A percentile compares a stretch with the other conserved stretches of the same genome.
Conservation (phyloP, 2,113 vertebrate genomes). For the Xiphias gladius region DNA sequence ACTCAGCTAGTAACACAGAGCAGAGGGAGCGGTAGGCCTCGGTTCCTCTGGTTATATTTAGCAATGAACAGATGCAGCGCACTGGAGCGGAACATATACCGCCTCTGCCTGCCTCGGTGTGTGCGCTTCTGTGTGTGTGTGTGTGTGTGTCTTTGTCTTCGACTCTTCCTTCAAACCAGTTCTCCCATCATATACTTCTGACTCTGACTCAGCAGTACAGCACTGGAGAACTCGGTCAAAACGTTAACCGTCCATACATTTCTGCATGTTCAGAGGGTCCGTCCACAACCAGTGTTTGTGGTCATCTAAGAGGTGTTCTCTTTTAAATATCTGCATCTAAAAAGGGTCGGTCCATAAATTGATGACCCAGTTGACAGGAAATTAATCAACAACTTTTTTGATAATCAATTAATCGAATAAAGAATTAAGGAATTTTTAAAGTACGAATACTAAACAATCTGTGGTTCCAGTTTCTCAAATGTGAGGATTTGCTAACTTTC, state of each 20-base stretch:
- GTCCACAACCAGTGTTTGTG: not conserved
- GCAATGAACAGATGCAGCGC: slow-evolving; percentile 79
- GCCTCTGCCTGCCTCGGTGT: slow-evolving; percentile 67
- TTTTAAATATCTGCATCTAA: not conserved
- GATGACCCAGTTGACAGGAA: not conserved
- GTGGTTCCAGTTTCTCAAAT: no score
- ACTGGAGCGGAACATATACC: slow-evolving; percentile 76
- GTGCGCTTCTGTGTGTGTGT: slow-evolving; percentile 32
- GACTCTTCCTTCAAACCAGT: slow-evolving; percentile 66
- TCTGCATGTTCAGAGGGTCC: not conserved
- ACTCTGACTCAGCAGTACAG: slow-evolving; percentile 77
- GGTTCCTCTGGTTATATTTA: slow-evolving; percentile 80
- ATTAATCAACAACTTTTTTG: not conserved
- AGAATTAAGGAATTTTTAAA: not conserved
- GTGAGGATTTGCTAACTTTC: no score
- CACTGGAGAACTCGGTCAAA: slow-evolving; percentile 68
- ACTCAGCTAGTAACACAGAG: slow-evolving; percentile 64
- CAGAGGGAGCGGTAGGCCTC: slow-evolving; percentile 63
- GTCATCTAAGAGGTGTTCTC: not conserved
- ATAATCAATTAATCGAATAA: not conserved
- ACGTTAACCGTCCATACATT: slow-evolving; percentile 25
- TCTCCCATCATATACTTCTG: slow-evolving; percentile 73
- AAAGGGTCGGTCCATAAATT: not conserved
- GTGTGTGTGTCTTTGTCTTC: slow-evolving; percentile 51
- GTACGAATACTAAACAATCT: no score